Percentiles rank a stretch among this genome's conserved stretches.
Evolutionary conservation across 2,797 vertebrate species (phyloP).

Genomic region (Columba guinea): DNA sequence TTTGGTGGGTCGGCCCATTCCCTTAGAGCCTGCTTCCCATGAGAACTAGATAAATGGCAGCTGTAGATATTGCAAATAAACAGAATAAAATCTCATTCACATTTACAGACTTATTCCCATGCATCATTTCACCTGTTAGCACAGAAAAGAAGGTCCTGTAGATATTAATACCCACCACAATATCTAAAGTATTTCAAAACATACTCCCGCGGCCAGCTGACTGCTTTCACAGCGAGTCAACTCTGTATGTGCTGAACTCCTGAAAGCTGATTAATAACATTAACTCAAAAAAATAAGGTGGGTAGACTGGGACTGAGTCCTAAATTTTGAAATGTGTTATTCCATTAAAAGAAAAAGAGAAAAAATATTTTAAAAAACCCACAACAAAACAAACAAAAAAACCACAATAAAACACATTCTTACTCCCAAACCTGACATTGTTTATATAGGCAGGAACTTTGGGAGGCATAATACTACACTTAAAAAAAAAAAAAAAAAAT

Average conservation of each 20-base stretch:
- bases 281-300: conserved; percentile 34
- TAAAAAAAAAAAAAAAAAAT: background rate
- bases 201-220: conserved; percentile 45
- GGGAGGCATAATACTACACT: background rate
- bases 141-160: background rate
- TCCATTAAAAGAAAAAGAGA: background rate
- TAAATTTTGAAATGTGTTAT: background rate
- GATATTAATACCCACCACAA: background rate
- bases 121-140: background rate
- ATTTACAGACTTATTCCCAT: background rate
- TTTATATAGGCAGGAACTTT: conserved; percentile 13
- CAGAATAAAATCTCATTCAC: background rate
- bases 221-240: background rate
- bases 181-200: conserved; percentile 20
- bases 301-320: background rate
- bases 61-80: background rate
- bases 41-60: background rate
- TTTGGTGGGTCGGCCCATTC: background rate
- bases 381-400: background rate
- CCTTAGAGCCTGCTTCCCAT: background rate
- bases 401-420: background rate
- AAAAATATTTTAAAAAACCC: background rate
- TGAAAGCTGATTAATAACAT: conserved; percentile 22
- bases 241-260: background rate
- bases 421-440: background rate